A percentile compares a stretch with the other conserved stretches of the same genome.
Evolutionary conservation across 2,888 invertebrate genomes (phyloP).

Genomic region (Calameuta idolon): DNA sequence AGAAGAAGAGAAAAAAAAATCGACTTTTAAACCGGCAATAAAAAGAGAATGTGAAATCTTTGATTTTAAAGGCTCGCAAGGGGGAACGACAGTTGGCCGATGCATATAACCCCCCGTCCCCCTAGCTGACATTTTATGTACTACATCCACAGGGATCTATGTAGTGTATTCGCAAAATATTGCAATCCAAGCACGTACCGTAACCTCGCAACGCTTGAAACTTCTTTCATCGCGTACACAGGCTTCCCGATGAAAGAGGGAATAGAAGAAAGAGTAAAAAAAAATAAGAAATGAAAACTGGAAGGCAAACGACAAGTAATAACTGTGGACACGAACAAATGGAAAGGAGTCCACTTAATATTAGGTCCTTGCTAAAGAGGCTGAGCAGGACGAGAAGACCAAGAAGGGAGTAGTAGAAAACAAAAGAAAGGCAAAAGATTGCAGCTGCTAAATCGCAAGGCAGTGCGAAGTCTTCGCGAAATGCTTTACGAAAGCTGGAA

Average conservation of each 20-base stretch:
- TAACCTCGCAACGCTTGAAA: conserved; percentile 6
- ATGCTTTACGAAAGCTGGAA: background rate
- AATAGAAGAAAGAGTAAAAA: background rate
- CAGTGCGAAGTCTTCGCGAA: background rate
- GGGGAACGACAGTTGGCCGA: conserved; percentile 62
- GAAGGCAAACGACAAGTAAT: background rate
- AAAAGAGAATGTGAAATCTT: conserved; percentile 60
- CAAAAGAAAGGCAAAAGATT: background rate
- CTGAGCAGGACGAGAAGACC: background rate
- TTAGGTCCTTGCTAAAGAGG: background rate
- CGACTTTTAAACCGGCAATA: conserved; percentile 65
- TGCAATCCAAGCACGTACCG: conserved; percentile 61
- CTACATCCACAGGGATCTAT: background rate
- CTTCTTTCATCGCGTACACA: background rate
- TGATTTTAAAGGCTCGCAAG: conserved; percentile 50
- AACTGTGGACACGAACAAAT: background rate
- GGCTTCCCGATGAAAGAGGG: background rate
- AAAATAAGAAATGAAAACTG: background rate
- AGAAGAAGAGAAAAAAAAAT: conserved; percentile 42
- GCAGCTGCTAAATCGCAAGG: background rate
- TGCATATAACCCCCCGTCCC: conserved; percentile 49
- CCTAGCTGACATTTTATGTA: background rate
- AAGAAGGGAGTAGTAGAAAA: background rate
- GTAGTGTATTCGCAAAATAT: conserved; percentile 53
- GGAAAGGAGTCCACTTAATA: background rate